Evolutionary conservation across 2,888 invertebrate species (phyloP).

Genomic region (Apodemia hepburni): DNA sequence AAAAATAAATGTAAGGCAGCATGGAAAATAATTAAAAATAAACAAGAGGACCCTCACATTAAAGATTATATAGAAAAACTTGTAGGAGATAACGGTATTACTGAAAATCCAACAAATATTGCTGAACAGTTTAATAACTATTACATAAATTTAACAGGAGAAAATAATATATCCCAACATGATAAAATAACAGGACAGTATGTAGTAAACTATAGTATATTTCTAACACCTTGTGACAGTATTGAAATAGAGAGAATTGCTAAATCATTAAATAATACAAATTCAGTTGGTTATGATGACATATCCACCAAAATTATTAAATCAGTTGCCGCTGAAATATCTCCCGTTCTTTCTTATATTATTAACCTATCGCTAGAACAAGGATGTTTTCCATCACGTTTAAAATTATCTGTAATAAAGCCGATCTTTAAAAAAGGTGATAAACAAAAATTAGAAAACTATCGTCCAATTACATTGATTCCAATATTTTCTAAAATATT

Average conservation of each 20-base stretch:
- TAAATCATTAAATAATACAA: background rate
- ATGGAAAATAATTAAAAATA: background rate
- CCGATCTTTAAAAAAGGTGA: background rate
- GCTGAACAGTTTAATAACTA: background rate
- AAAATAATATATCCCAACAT: background rate
- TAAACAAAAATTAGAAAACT: background rate
- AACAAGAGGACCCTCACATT: background rate
- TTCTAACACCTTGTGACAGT: background rate
- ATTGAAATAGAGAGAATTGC: background rate
- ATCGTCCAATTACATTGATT: background rate
- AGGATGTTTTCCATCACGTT: too few relatives aligned
- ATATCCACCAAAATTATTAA: background rate
- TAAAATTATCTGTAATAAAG: background rate
- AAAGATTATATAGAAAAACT: background rate
- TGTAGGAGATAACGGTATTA: background rate
- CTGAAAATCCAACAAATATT: background rate
- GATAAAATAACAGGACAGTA: background rate
- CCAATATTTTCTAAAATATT: background rate
- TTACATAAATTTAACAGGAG: background rate
- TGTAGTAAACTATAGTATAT: background rate
- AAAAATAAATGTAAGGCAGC: background rate
- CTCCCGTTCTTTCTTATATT: too few relatives aligned
- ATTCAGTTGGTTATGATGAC: background rate
- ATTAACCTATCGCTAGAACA: too few relatives aligned
- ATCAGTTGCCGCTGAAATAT: background rate